phyloP scores from a whole-genome alignment of 2,113 vertebrate genomes.

The Hypomesus transpacificus region DNA sequence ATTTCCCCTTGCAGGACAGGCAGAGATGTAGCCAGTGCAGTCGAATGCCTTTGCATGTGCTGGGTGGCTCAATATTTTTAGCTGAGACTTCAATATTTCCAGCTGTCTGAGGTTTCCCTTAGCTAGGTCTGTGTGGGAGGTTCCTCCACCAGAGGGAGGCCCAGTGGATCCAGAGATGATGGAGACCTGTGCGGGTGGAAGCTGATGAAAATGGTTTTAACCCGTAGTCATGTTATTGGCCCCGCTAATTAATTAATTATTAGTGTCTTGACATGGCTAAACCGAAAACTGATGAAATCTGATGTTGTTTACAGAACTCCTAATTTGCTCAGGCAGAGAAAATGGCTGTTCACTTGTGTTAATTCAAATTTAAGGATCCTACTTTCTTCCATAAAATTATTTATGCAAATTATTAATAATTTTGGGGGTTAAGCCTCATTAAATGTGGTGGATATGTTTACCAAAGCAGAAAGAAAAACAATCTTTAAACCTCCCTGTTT shows the following conservation, averaged over 20 bases:
- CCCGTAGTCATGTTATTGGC: not conserved
- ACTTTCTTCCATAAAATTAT: too few species aligned
- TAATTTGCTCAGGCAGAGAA: too few species aligned
- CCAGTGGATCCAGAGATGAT: not conserved
- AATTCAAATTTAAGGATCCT: not conserved
- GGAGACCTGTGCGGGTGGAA: constrained; percentile 13
- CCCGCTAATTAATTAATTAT: not conserved
- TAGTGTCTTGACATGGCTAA: not conserved
- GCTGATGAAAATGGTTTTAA: not conserved
- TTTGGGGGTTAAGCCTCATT: too few species aligned
- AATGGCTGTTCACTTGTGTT: not conserved
- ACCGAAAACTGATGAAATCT: not conserved
- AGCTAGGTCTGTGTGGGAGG: constrained; percentile 24
- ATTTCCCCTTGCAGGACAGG: constrained; percentile 26
- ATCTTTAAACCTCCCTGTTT: not conserved
- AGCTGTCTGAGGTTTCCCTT: constrained; percentile 57
- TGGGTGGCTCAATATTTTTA: constrained; percentile 66
- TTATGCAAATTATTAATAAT: too few species aligned
- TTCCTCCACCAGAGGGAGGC: constrained; percentile 53
- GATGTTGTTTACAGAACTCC: too few species aligned
- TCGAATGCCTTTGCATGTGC: constrained; percentile 61
- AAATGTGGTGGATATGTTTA: too few species aligned
- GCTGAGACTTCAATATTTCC: constrained; percentile 64
- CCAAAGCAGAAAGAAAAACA: too few species aligned
- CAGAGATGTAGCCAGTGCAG: constrained; percentile 53